Conservation (phyloP, 2,797 vertebrate species). For the Eulemur rubriventer region DNA sequence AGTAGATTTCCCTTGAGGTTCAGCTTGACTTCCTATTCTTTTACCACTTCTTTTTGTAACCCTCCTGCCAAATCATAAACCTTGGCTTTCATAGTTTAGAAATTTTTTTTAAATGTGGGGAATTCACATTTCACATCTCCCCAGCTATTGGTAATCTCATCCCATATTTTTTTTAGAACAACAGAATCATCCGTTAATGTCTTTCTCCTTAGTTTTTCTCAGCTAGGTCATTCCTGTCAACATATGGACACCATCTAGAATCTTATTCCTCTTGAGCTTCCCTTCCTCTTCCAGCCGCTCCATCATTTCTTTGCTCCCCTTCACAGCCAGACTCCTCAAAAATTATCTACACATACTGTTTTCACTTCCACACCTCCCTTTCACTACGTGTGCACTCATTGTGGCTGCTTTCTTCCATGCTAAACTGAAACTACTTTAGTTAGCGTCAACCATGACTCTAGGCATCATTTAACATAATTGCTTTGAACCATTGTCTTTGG, state of each 20-base stretch:
- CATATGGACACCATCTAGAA: neutral
- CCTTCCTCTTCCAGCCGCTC: neutral
- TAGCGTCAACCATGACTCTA: neutral
- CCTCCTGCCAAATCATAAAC: slow-evolving; percentile 22
- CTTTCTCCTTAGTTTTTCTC: neutral
- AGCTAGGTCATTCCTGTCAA: neutral
- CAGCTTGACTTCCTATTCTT: neutral
- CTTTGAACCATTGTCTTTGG: neutral
- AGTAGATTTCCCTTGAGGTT: slow-evolving; percentile 12
- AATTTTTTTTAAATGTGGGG: neutral
- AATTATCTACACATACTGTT: neutral
- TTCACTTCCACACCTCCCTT: neutral
- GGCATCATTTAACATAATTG: neutral
- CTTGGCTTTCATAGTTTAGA: neutral
- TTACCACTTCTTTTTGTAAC: neutral
- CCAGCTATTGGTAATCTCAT: neutral
- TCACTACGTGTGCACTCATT: neutral
- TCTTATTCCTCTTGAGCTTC: neutral
- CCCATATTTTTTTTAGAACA: neutral
- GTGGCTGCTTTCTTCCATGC: neutral
- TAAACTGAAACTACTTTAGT: slow-evolving; percentile 2
- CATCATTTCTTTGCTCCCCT: neutral
- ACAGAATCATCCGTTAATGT: neutral
- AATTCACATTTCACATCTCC: slow-evolving; percentile 2
- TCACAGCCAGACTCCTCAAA: neutral